These are phyloP conservation scores for Tenebrosternarchus preto DNA, from an alignment of 2,113 vertebrate species.

Conservation along the genomic window DNA sequence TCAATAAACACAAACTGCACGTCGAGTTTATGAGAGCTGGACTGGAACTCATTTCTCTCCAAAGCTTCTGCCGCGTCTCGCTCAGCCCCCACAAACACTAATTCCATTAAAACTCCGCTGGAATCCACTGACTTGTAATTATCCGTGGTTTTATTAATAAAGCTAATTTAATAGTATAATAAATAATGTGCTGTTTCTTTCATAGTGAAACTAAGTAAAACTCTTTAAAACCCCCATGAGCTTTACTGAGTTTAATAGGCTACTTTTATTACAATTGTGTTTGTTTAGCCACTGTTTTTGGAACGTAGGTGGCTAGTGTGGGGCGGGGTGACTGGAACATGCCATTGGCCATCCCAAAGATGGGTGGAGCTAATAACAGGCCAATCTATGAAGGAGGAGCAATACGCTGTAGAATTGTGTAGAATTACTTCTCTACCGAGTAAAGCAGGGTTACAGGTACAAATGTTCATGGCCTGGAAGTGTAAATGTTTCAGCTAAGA, in stretches of 20 bases:
- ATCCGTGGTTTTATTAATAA: slow-evolving; percentile 2
- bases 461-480: too few species aligned
- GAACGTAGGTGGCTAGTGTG: background rate
- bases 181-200: background rate
- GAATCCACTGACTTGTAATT: slow-evolving; percentile 3
- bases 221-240: background rate
- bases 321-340: too few species aligned
- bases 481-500: too few species aligned
- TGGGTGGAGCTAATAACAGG: too few species aligned
- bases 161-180: slow-evolving; percentile 1
- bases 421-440: too few species aligned
- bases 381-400: too few species aligned
- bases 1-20: background rate
- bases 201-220: background rate
- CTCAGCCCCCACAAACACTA: background rate
- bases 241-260: background rate
- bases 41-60: background rate
- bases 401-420: too few species aligned
- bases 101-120: background rate
- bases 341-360: too few species aligned
- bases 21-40: background rate
- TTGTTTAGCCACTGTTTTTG: background rate
- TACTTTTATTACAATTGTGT: slow-evolving; percentile 18
- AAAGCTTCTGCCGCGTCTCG: background rate
- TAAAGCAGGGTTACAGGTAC: too few species aligned